Percentiles rank a stretch among this genome's conserved stretches.
Conservation (phyloP, 1,140 invertebrate genomes). For the Papilio machaon region DNA sequence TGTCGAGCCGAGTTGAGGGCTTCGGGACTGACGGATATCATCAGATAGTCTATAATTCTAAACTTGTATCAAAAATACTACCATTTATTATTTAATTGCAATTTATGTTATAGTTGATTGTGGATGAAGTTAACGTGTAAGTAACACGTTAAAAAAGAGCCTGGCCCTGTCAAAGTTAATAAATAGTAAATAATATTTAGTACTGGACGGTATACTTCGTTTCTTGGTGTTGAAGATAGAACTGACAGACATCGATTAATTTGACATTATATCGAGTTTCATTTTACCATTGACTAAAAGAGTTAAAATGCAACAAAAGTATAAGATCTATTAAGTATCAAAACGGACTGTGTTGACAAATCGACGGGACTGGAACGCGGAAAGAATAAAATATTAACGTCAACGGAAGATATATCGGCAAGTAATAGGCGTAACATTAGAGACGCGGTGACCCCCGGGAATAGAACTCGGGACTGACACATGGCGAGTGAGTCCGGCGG, state of each 20-base stretch:
- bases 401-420: constrained; percentile 74
- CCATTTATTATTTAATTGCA: too few relatives aligned
- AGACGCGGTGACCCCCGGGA: constrained; percentile 66
- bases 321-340: constrained; percentile 28
- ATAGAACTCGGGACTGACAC: constrained; percentile 68
- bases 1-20: constrained; percentile 55
- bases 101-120: too few relatives aligned
- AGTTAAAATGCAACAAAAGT: background rate
- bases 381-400: constrained; percentile 76
- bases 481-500: constrained; percentile 60
- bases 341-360: constrained; percentile 49
- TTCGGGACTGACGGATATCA: constrained; percentile 50
- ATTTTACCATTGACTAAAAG: background rate
- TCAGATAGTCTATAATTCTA: background rate
- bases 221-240: background rate
- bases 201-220: background rate
- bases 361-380: constrained; percentile 62
- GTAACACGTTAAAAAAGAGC: too few relatives aligned
- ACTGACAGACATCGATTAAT: background rate
- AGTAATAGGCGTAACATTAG: constrained; percentile 80
- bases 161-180: too few relatives aligned
- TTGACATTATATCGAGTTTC: background rate
- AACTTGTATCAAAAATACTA: background rate
- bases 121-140: too few relatives aligned
- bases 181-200: too few relatives aligned